phyloP scores from a whole-genome alignment of 2,888 invertebrate genomes.

The Chrysomela aeneicollis region DNA sequence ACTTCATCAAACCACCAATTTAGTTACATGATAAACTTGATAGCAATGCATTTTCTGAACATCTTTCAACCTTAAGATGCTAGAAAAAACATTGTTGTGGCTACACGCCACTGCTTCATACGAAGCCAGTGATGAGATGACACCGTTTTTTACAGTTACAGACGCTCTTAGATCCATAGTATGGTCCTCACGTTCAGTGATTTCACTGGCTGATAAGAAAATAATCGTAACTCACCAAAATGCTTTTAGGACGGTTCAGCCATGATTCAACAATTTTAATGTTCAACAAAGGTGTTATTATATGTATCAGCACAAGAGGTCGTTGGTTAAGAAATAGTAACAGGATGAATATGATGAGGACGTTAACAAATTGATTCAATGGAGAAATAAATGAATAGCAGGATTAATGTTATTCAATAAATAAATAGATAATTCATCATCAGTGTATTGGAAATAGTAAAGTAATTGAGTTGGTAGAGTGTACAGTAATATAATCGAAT shows the following conservation, averaged over 20 bases:
- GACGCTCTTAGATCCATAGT: slow-evolving; percentile 5
- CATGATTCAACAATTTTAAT: slow-evolving; percentile 15
- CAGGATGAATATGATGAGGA: neutral
- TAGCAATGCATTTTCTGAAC: no score
- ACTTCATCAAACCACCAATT: no score
- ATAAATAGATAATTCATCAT: no score
- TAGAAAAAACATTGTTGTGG: neutral
- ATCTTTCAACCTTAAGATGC: no score
- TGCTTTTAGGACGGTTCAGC: neutral
- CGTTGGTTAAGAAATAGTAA: neutral
- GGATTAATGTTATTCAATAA: no score
- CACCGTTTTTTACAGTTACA: slow-evolving; percentile 19
- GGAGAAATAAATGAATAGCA: neutral
- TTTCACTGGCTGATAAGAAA: slow-evolving; percentile 18
- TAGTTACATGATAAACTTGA: no score
- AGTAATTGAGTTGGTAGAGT: no score
- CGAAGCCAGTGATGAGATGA: slow-evolving; percentile 6
- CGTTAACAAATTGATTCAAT: neutral
- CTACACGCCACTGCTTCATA: slow-evolving; percentile 8
- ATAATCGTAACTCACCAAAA: slow-evolving; percentile 17
- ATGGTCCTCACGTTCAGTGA: slow-evolving; percentile 15
- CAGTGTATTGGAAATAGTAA: no score
- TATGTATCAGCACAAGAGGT: neutral
- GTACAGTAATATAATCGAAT: no score
- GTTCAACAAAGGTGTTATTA: slow-evolving; percentile 9